Conservation (phyloP, 2,888 invertebrate species). For the Watsonalla binaria region DNA sequence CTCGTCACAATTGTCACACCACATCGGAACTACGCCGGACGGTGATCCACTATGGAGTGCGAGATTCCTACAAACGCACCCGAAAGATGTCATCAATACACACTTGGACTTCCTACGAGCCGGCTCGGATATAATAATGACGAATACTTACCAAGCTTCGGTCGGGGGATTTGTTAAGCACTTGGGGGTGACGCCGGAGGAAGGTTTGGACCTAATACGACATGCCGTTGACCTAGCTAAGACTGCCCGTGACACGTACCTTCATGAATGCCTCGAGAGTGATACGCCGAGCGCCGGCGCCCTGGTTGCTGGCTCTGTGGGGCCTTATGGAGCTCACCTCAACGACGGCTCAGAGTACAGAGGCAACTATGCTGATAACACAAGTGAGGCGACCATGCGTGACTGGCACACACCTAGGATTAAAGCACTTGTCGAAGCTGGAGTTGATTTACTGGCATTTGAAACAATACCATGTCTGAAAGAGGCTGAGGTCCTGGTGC, state of each 20-base stretch:
- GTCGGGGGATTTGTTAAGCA: constrained; percentile 85
- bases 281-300: constrained; percentile 48
- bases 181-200: constrained; percentile 81
- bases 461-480: constrained; percentile 93
- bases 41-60: constrained; percentile 94
- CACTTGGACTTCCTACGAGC: constrained; percentile 90
- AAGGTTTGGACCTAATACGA: constrained; percentile 84
- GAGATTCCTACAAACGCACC: constrained; percentile 86
- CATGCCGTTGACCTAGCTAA: constrained; percentile 85
- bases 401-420: constrained; percentile 92
- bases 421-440: constrained; percentile 84
- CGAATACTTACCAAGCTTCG: constrained; percentile 94
- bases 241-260: constrained; percentile 81
- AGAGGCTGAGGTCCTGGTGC: constrained; percentile 89
- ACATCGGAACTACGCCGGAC: constrained; percentile 84
- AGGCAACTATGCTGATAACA: constrained; percentile 84
- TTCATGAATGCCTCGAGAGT: constrained; percentile 58
- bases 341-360: constrained; percentile 95
- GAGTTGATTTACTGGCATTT: constrained; percentile 91
- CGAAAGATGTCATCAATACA: constrained; percentile 85
- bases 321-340: constrained; percentile 93
- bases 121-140: constrained; percentile 92
- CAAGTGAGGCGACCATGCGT: constrained; percentile 79
- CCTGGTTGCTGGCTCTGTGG: constrained; percentile 90
- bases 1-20: constrained; percentile 86